These are phyloP conservation scores for Helicolenus hilgendorfi DNA, from an alignment of 2,797 vertebrate genomes.

Conservation along the genomic window DNA sequence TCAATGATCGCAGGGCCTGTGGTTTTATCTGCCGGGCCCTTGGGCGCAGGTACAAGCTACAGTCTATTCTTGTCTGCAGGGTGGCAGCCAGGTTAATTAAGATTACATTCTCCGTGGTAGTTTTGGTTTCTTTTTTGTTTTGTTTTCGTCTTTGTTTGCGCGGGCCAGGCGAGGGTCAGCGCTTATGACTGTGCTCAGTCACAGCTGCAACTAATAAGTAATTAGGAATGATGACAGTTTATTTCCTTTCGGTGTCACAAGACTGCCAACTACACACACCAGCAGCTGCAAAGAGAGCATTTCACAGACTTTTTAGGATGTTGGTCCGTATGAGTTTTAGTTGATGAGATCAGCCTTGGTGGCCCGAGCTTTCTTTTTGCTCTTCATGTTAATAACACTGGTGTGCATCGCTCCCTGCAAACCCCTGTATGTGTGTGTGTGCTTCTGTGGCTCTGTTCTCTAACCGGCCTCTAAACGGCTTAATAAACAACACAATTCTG, in stretches of 20 bases:
- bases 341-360: constrained; percentile 20
- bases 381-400: neutral
- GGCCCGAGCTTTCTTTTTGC: constrained; percentile 1
- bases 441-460: neutral
- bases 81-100: neutral
- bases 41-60: neutral
- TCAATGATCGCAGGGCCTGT: neutral
- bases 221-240: constrained; percentile 44
- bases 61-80: neutral
- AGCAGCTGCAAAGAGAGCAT: constrained; percentile 4
- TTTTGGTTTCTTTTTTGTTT: neutral
- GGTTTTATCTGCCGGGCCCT: neutral
- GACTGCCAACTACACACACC: constrained; percentile 29
- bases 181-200: neutral
- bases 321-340: neutral
- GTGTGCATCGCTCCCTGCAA: neutral
- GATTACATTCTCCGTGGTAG: neutral
- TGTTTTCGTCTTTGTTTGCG: neutral
- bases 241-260: constrained; percentile 37
- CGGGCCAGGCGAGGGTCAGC: neutral
- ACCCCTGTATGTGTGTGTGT: neutral
- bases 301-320: neutral
- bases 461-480: neutral
- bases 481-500: neutral
- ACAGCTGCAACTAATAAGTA: constrained; percentile 53